phyloP scores from a whole-genome alignment of 2,113 vertebrate genomes.

The Pachycephala philippinensis region DNA sequence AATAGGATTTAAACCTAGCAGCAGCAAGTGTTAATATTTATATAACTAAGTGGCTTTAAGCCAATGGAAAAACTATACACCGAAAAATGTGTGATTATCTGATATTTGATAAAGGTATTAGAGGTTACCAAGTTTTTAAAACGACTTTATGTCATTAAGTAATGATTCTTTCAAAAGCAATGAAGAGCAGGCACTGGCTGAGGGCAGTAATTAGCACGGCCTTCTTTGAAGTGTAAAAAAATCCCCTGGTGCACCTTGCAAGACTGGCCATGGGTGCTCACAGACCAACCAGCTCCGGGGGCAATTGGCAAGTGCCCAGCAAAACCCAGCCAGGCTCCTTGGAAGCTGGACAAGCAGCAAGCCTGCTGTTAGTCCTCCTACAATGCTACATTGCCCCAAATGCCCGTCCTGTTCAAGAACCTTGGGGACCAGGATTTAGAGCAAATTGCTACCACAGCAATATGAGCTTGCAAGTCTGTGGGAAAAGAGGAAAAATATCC shows the following conservation, averaged over 20 bases:
- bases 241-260: neutral
- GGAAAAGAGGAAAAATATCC: neutral
- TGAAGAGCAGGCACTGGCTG: neutral
- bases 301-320: neutral
- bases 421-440: neutral
- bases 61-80: neutral
- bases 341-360: neutral
- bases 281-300: neutral
- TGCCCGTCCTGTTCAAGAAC: neutral
- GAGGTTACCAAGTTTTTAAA: conserved; percentile 6
- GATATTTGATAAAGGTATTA: conserved; percentile 34
- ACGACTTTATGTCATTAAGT: neutral
- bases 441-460: neutral
- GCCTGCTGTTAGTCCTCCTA: neutral
- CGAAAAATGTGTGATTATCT: neutral
- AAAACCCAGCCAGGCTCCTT: neutral
- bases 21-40: conserved; percentile 28
- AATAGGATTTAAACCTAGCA: conserved; percentile 14
- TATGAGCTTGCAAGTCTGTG: neutral
- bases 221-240: neutral
- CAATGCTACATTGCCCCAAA: neutral
- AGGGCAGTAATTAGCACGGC: conserved; percentile 2
- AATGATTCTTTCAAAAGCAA: conserved; percentile 30
- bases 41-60: conserved; percentile 29
- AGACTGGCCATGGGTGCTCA: neutral